A percentile compares a stretch with the other conserved stretches of the same genome.
These are phyloP conservation scores for Erebia palarica DNA, from an alignment of 2,888 invertebrate species.

Conservation along the genomic window DNA sequence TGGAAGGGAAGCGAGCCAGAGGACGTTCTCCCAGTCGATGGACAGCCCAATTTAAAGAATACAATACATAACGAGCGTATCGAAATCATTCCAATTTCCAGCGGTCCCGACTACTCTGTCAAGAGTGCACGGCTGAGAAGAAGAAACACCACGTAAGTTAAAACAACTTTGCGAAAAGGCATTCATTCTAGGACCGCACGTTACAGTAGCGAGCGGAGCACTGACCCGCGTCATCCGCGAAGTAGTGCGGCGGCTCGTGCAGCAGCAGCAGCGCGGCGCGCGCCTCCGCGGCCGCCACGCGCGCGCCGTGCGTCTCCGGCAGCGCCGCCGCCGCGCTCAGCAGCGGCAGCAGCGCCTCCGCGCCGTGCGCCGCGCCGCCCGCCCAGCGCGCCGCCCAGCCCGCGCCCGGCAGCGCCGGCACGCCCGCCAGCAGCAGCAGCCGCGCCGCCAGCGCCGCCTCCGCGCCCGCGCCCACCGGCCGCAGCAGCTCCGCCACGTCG, in stretches of 20 bases:
- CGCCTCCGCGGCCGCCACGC: conserved; percentile 40
- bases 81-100: no score
- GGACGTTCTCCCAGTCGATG: no score
- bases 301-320: conserved; percentile 48
- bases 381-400: conserved; percentile 40
- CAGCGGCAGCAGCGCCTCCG: conserved; percentile 47
- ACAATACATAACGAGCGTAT: no score
- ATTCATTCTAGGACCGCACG: no score
- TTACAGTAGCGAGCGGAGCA: neutral
- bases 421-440: conserved; percentile 72
- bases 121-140: no score
- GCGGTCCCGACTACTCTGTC: no score
- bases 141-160: no score
- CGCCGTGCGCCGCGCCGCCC: conserved; percentile 40
- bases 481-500: conserved; percentile 87
- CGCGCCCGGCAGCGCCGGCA: conserved; percentile 48
- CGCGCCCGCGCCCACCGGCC: conserved; percentile 83
- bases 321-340: conserved; percentile 46
- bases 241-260: conserved; percentile 65
- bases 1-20: no score
- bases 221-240: conserved; percentile 52
- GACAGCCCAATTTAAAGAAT: no score
- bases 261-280: conserved; percentile 48
- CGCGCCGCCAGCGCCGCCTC: conserved; percentile 83
- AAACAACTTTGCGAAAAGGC: no score